phyloP scores from a whole-genome alignment of 2,888 invertebrate species.

The Apeira syringaria region DNA sequence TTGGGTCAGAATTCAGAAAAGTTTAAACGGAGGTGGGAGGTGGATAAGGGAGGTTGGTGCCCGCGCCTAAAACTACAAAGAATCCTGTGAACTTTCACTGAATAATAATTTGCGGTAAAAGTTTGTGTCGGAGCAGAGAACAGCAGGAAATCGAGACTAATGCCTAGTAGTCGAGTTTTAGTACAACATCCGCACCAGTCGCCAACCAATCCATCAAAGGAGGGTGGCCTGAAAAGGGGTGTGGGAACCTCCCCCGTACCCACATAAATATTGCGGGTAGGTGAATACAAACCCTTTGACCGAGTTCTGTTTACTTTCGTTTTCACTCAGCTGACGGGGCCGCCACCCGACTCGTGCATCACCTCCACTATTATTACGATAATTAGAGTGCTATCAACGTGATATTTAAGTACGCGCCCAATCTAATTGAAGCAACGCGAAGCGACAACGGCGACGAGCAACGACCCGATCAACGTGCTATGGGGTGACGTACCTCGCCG shows the following conservation, averaged over 20 bases:
- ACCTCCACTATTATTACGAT: slow-evolving; percentile 79
- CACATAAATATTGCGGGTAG: slow-evolving; percentile 84
- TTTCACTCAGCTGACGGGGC: slow-evolving; percentile 83
- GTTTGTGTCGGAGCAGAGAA: slow-evolving; percentile 59
- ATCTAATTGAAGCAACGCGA: slow-evolving; percentile 45
- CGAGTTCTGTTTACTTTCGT: slow-evolving; percentile 85
- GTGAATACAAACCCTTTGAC: slow-evolving; percentile 84
- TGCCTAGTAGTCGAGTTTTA: slow-evolving; percentile 67
- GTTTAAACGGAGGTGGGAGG: slow-evolving; percentile 46
- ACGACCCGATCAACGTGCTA: slow-evolving; percentile 17
- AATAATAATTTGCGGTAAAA: slow-evolving; percentile 76
- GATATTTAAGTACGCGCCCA: slow-evolving; percentile 48
- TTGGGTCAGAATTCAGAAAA: slow-evolving; percentile 48
- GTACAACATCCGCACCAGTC: slow-evolving; percentile 78
- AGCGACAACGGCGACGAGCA: slow-evolving; percentile 20
- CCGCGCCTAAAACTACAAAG: slow-evolving; percentile 54
- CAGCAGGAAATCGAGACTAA: slow-evolving; percentile 73
- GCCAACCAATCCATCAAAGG: slow-evolving; percentile 83
- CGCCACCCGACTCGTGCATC: slow-evolving; percentile 66
- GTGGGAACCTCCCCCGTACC: slow-evolving; percentile 70
- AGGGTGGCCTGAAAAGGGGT: slow-evolving; percentile 74
- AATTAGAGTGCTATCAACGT: slow-evolving; percentile 76
- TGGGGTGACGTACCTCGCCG: slow-evolving; percentile 4
- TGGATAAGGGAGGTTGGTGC: slow-evolving; percentile 25
- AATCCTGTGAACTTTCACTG: slow-evolving; percentile 73